Evolutionary conservation across 2,888 invertebrate species (phyloP), one percentile per base, ranked within the genome.

Genomic region (Portevinia maculata): DNA sequence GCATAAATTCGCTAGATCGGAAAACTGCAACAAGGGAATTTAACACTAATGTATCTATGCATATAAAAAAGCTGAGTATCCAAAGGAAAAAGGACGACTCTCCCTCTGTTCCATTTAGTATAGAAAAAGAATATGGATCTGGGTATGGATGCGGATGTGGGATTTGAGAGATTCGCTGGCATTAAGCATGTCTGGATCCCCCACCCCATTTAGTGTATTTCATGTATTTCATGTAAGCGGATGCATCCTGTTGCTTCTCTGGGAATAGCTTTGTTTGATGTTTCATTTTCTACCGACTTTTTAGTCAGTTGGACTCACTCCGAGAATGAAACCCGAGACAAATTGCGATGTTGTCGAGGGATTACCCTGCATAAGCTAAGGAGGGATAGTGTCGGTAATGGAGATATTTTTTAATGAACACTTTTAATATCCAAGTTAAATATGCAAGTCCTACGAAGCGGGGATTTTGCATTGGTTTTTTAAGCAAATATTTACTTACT

Each of bases 161-260:
- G 76, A 83, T 76, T 71, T 65, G 60, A 76, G 41, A 41, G 81
- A 81, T 76, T 70, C 70, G 34, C 70, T 34, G 39, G 65, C 71
- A 83, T 83, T 65, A 76, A 65, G 34, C 52, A 55, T 60, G 76
- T 65, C 71, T 48, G 11, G 44, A 15, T 28, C 8, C 39, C 34
- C 21, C 17, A 1, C 21, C 17, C 62, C 7, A 30, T 24, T 30
- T 15, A 5, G 24, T 50, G 50, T 37, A 24, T 52, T 11, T 34
- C 44, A 3, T 24, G 9, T 15, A 11, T 55, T 24, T 37, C 24
- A 39, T 32, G 57, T 15, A 19, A 50, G 13, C 21, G 41, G 37
- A 76, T 78, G 34, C 60, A 67, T 74, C 67, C 74, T 79, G 79
- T 79, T 79, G 79, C 74, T 62, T 50, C 41, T 4, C 21, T 6